These are phyloP conservation scores for Belgica antarctica DNA, from an alignment of 2,888 invertebrate species.

Conservation along the genomic window DNA sequence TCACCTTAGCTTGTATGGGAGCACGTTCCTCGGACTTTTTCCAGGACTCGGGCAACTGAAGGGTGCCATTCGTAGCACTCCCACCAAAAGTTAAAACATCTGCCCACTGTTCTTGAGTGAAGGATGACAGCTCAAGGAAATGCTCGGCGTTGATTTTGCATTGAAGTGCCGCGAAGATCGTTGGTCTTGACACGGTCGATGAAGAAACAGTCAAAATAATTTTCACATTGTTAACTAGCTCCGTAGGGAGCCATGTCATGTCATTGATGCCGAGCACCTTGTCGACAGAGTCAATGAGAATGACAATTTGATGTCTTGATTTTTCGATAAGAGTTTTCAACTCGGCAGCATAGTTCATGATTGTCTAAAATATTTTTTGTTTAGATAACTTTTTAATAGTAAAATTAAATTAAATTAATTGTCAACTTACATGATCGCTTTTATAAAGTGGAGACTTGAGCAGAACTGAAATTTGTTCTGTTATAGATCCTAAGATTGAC, in stretches of 20 bases:
- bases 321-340: slow-evolving; percentile 54
- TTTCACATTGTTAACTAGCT: slow-evolving; percentile 71
- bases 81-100: slow-evolving; percentile 53
- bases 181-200: neutral
- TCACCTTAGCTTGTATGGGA: slow-evolving; percentile 52
- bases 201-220: slow-evolving; percentile 63
- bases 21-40: slow-evolving; percentile 51
- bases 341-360: slow-evolving; percentile 66
- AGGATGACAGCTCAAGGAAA: slow-evolving; percentile 51
- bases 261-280: slow-evolving; percentile 58
- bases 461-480: slow-evolving; percentile 71
- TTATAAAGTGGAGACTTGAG: slow-evolving; percentile 65
- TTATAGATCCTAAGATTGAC: slow-evolving; percentile 67
- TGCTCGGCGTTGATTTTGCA: slow-evolving; percentile 46
- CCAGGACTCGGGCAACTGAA: slow-evolving; percentile 52
- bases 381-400: slow-evolving; percentile 18
- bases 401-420: neutral
- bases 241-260: slow-evolving; percentile 73
- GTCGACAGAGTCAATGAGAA: slow-evolving; percentile 76
- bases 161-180: neutral
- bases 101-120: slow-evolving; percentile 53
- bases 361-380: slow-evolving; percentile 60
- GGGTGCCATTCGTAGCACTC: slow-evolving; percentile 52
- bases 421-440: slow-evolving; percentile 60
- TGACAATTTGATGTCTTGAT: slow-evolving; percentile 61